Conservation (phyloP, 1,140 invertebrate species). For the Homalodisca vitripennis region DNA sequence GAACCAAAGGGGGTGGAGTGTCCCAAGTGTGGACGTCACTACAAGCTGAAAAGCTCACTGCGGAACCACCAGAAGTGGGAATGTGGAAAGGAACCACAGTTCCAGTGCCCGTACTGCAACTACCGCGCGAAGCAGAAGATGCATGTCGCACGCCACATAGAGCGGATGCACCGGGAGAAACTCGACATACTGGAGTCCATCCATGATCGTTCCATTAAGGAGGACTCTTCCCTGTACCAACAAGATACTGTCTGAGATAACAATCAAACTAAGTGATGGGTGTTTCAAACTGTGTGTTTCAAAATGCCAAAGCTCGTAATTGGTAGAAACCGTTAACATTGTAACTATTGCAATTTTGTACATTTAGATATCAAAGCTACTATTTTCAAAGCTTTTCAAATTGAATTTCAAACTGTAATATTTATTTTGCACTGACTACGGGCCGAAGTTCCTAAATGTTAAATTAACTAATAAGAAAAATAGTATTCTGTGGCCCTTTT, state of each 20-base stretch:
- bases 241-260: neutral
- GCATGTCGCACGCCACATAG: slow-evolving; percentile 74
- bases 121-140: slow-evolving; percentile 82
- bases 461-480: too few species aligned
- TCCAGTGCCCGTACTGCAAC: slow-evolving; percentile 77
- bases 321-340: too few species aligned
- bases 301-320: too few species aligned
- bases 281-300: too few species aligned
- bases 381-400: too few species aligned
- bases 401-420: too few species aligned
- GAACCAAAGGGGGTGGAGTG: slow-evolving; percentile 56
- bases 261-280: too few species aligned
- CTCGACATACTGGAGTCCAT: slow-evolving; percentile 39
- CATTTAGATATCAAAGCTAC: too few species aligned
- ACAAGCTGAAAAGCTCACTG: slow-evolving; percentile 81
- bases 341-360: too few species aligned
- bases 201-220: slow-evolving; percentile 6
- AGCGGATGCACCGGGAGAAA: slow-evolving; percentile 77
- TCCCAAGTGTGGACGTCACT: slow-evolving; percentile 74
- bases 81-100: slow-evolving; percentile 80
- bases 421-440: too few species aligned
- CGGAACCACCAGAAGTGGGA: slow-evolving; percentile 87
- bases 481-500: too few species aligned
- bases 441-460: too few species aligned
- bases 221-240: neutral